Conservation (phyloP, 2,113 vertebrate species). For the Vicugna pacos region DNA sequence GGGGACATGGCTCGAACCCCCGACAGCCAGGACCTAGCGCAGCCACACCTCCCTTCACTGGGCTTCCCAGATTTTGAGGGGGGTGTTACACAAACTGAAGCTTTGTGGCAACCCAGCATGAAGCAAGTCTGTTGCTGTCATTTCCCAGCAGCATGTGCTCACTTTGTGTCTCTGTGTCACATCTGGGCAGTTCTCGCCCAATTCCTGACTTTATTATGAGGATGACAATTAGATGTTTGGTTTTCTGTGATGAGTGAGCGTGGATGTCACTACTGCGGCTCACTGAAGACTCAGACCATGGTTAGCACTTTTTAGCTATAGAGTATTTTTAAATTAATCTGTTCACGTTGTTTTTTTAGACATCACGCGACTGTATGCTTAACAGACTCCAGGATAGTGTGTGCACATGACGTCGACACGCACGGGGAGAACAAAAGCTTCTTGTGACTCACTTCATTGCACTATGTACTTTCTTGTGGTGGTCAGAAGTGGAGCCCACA, state of each 20-base stretch:
- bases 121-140: rapidly evolving
- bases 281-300: neutral
- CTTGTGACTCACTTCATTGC: neutral
- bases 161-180: rapidly evolving
- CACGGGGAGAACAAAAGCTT: neutral
- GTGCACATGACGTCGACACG: rapidly evolving
- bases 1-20: neutral
- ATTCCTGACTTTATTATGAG: rapidly evolving
- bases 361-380: neutral
- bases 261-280: rapidly evolving
- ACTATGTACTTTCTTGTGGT: neutral
- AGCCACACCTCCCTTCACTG: neutral
- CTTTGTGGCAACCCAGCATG: rapidly evolving
- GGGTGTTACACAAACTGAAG: too few relatives aligned
- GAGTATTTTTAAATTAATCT: neutral
- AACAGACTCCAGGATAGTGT: neutral
- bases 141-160: rapidly evolving
- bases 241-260: neutral
- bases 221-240: rapidly evolving
- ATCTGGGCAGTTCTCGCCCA: rapidly evolving
- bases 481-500: neutral
- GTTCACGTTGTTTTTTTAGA: neutral
- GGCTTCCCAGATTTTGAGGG: too few relatives aligned
- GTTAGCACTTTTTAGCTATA: neutral
- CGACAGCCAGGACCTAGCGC: neutral